phyloP scores from a whole-genome alignment of 2,113 vertebrate genomes.

The Charina bottae region DNA sequence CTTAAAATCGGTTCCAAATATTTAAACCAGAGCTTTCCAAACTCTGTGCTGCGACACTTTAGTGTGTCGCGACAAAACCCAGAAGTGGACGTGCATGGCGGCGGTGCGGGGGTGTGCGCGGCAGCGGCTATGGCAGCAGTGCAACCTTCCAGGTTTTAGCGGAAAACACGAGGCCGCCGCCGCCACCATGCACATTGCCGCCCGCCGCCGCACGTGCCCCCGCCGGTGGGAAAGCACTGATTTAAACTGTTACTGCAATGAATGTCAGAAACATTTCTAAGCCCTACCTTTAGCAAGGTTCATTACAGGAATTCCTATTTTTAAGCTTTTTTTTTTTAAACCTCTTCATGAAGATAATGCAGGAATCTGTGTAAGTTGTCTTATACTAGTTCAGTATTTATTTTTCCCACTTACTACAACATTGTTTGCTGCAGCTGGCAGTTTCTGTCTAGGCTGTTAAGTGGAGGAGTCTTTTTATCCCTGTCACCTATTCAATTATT shows the following conservation, averaged over 20 bases:
- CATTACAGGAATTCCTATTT: not conserved
- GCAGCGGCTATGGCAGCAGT: no score
- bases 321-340: not conserved
- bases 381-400: not conserved
- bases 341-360: not conserved
- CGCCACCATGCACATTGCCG: no score
- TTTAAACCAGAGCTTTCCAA: no score
- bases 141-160: no score
- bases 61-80: no score
- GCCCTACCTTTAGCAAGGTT: not conserved
- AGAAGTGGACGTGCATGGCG: no score
- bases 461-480: not conserved
- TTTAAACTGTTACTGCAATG: not conserved
- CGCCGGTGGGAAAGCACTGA: no score
- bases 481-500: not conserved
- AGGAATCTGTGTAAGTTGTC: not conserved
- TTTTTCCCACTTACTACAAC: not conserved
- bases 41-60: no score
- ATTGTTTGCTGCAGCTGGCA: not conserved
- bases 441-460: not conserved
- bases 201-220: no score
- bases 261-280: not conserved
- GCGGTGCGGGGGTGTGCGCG: no score
- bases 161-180: no score
- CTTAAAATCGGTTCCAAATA: not conserved